phyloP scores from a whole-genome alignment of 2,113 vertebrate species.

The Lamprotornis superbus region DNA sequence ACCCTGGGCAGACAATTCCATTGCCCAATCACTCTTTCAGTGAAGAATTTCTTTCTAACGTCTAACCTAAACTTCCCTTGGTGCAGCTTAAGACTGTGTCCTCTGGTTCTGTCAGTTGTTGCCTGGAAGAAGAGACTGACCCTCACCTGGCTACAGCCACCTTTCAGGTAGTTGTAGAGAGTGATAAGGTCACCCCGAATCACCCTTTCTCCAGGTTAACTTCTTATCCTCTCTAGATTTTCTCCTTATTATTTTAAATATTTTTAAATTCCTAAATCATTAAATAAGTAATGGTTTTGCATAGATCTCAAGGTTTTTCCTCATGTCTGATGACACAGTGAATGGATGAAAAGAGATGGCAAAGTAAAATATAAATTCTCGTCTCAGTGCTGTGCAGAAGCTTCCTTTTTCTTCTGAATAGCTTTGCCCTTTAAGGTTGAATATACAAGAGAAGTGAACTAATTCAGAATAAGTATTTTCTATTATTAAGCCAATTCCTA shows the following conservation, averaged over 20 bases:
- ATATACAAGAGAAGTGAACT: not conserved
- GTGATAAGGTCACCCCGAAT: not conserved
- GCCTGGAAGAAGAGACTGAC: not conserved
- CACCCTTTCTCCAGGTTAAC: not conserved
- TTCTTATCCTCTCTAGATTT: not conserved
- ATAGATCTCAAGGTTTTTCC: not conserved
- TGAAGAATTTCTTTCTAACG: not conserved
- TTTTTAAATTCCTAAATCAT: not conserved
- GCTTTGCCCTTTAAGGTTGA: not conserved
- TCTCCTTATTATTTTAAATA: not conserved
- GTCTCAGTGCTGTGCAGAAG: not conserved
- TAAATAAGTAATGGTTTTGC: not conserved
- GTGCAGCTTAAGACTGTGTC: not conserved
- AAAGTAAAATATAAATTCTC: not conserved
- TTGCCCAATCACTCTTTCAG: not conserved
- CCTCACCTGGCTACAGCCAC: rapidly evolving
- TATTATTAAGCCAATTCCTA: not conserved
- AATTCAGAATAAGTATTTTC: not conserved
- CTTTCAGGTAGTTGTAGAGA: not conserved
- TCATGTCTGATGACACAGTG: not conserved
- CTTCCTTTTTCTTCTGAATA: not conserved
- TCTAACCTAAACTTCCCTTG: not conserved
- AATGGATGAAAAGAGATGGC: not conserved
- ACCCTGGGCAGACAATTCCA: not conserved
- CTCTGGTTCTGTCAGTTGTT: rapidly evolving